A percentile compares a stretch with the other conserved stretches of the same genome.
Evolutionary conservation across 2,888 invertebrate species (phyloP).

Genomic region (Tipula unca): DNA sequence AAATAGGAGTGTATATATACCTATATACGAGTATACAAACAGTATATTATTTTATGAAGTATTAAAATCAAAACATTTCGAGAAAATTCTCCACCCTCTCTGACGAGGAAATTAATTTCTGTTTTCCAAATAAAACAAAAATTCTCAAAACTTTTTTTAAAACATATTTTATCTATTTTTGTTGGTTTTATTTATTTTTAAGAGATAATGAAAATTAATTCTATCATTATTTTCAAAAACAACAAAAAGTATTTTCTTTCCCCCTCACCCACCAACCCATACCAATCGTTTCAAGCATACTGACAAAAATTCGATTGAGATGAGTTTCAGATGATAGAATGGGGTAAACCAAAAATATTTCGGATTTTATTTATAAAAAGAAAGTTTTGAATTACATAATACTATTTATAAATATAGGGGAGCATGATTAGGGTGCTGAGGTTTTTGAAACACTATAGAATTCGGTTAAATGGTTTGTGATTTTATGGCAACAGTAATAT

Average conservation of each 20-base stretch:
- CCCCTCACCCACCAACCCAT: background rate
- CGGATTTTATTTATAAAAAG: background rate
- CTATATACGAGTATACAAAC: too few species aligned
- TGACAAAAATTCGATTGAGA: background rate
- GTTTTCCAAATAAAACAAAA: background rate
- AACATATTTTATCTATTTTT: background rate
- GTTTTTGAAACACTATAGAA: background rate
- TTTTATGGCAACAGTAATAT: background rate
- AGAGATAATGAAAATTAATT: constrained; percentile 14
- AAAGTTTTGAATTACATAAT: background rate
- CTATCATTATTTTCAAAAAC: background rate
- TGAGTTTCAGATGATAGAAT: background rate
- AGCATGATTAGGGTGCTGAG: background rate
- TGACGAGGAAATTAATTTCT: background rate
- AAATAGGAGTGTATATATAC: background rate
- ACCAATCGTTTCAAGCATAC: background rate
- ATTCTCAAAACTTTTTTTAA: background rate
- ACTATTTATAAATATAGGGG: background rate
- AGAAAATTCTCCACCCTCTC: background rate
- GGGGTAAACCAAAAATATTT: background rate
- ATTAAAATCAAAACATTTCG: background rate
- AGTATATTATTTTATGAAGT: too few species aligned
- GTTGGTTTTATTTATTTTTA: background rate
- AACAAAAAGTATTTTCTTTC: background rate
- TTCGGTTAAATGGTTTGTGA: background rate